Base-by-base conservation (phyloP, 2,888 invertebrate species). In the Dusona sp. region DNA sequence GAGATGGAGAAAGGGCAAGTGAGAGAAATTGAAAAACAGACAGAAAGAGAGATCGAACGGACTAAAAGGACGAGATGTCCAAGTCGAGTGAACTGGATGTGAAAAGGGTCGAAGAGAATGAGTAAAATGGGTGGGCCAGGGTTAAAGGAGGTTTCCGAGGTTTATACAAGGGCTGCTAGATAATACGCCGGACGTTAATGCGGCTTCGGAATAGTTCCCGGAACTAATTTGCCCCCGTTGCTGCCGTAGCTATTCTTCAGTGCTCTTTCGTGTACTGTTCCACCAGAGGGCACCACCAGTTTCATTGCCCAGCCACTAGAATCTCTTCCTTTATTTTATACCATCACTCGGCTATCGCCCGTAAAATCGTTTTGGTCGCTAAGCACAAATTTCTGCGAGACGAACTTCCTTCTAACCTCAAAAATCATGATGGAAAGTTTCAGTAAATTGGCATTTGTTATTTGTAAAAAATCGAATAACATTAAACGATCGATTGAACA, bases 131-230 rank as follows among this genome's bases (percentile, higher is more conserved):
- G 45, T 22, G 78, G 33, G 48, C 45, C 16, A 13, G 64, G 48
- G 48, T 57, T 29, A 51, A 64, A 42, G 64, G 72, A 67, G 78
- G 77, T 81, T 84, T 70, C 65, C 67, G 82, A 85, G 80, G 85
- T 77, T 86, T 80, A 81, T 84, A 75, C 80, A 84, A 75, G 84
- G 45, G 68, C 86, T 85, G 85, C 86, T 84, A 81, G 88, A 89
- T 89, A 89, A 89, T 89, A 88, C 89, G 86, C 87, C 85, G 87
- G 89, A 89, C 90, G 90, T 90, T 88, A 90, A 90, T 90, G 88
- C 89, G 89, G 91, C 90, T 91, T 89, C 88, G 89, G 90, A 91
- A 92, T 91, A 92, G 91, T 92, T 92, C 91, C 86, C 89, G 88
- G 88, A 91, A 92, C 91, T 91, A 91, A 92, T 92, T 91, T 91